phyloP scores from a whole-genome alignment of 2,113 vertebrate genomes.

The Copsychus sechellarum region DNA sequence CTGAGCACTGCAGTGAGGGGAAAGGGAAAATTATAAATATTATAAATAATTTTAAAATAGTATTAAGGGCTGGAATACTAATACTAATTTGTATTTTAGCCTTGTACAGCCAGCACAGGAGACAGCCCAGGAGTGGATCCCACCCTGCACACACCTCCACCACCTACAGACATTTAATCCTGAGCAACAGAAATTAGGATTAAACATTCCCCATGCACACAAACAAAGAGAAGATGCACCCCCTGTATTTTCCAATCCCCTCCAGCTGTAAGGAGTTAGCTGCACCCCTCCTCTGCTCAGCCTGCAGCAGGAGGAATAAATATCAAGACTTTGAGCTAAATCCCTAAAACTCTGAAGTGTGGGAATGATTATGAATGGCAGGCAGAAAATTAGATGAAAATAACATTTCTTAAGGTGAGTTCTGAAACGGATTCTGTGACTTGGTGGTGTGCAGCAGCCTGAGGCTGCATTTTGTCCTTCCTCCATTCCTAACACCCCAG shows the following conservation, averaged over 20 bases:
- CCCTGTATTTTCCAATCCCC: not conserved
- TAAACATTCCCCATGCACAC: not conserved
- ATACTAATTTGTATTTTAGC: not conserved
- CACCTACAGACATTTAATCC: not conserved
- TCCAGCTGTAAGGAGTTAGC: not conserved
- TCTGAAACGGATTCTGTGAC: not conserved
- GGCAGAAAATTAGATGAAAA: not conserved
- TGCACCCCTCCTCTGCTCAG: not conserved
- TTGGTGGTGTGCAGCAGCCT: not conserved
- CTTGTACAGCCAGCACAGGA: not conserved
- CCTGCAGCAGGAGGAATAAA: not conserved
- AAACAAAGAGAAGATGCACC: not conserved
- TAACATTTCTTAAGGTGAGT: not conserved
- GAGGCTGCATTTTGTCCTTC: not conserved
- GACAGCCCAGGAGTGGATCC: not conserved
- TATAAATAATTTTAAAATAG: not conserved
- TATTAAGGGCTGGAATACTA: not conserved
- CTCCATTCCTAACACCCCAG: not conserved
- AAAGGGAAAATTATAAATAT: not conserved
- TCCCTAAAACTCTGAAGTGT: not conserved
- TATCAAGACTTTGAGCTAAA: not conserved
- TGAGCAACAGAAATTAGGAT: not conserved
- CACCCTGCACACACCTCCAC: no score
- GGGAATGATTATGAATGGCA: not conserved
- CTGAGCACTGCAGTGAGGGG: constrained; percentile 71